Evolutionary conservation across 2,797 vertebrate species (phyloP).

Genomic region (Tinamus major): DNA sequence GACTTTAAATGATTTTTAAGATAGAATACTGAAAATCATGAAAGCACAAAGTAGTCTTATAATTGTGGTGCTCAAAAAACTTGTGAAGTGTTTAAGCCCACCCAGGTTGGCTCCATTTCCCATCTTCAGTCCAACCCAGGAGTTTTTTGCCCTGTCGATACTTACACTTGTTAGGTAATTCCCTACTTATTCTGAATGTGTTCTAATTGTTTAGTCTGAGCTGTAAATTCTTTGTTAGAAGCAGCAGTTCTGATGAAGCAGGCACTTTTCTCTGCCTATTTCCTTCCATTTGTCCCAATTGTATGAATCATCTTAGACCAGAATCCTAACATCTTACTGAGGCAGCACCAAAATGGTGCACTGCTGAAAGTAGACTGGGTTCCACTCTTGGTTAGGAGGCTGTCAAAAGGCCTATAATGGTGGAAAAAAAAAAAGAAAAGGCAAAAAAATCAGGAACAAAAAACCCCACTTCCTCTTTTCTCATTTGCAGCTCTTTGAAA

Average conservation of each 20-base stretch:
- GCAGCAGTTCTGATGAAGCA: background rate
- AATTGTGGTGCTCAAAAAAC: background rate
- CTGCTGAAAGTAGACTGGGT: background rate
- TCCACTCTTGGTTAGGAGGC: background rate
- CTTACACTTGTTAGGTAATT: background rate
- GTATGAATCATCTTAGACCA: background rate
- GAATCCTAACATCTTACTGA: background rate
- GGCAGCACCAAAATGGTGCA: background rate
- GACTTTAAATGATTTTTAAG: background rate
- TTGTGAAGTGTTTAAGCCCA: background rate
- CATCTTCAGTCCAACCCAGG: background rate
- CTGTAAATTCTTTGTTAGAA: background rate
- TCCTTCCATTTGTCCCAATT: background rate
- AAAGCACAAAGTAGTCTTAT: background rate
- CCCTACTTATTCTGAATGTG: background rate
- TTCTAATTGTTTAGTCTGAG: background rate
- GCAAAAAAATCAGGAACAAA: background rate
- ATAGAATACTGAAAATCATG: background rate
- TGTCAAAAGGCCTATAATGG: background rate
- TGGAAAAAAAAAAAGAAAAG: background rate
- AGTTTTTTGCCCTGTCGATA: background rate
- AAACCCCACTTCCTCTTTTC: background rate
- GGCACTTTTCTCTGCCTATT: background rate
- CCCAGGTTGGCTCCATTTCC: background rate
- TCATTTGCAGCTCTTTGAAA: conserved; percentile 40